A percentile compares a stretch with the other conserved stretches of the same genome.
Evolutionary conservation across 2,113 vertebrate species (phyloP).

Genomic region (Tringa solitaria): DNA sequence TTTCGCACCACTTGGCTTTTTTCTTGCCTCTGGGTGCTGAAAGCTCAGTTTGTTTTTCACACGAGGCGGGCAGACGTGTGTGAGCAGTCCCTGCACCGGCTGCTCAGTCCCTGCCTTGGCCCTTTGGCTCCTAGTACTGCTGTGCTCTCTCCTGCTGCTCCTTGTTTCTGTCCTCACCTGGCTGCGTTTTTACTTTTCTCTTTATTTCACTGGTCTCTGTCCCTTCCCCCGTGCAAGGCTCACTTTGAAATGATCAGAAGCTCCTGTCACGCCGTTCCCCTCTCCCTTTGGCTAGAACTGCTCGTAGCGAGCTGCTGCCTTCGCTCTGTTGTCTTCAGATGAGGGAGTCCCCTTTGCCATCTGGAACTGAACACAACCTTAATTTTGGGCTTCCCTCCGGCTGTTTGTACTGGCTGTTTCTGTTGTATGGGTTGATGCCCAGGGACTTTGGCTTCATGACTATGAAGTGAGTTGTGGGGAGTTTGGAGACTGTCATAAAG

Average conservation of each 20-base stretch:
- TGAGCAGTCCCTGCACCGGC: background rate
- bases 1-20: background rate
- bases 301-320: background rate
- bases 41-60: background rate
- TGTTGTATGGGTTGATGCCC: background rate
- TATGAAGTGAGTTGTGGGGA: background rate
- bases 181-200: background rate
- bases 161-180: background rate
- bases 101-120: background rate
- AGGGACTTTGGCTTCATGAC: background rate
- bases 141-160: background rate
- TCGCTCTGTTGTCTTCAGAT: background rate
- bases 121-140: background rate
- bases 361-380: background rate
- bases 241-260: background rate
- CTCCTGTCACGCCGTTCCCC: background rate
- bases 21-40: background rate
- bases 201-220: background rate
- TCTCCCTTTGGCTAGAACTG: background rate
- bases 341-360: background rate
- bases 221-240: background rate
- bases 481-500: background rate
- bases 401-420: background rate
- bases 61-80: background rate
- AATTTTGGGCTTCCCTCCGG: background rate